Evolutionary conservation across 1,140 invertebrate genomes (phyloP).

Genomic region (Drosophila arawakana): DNA sequence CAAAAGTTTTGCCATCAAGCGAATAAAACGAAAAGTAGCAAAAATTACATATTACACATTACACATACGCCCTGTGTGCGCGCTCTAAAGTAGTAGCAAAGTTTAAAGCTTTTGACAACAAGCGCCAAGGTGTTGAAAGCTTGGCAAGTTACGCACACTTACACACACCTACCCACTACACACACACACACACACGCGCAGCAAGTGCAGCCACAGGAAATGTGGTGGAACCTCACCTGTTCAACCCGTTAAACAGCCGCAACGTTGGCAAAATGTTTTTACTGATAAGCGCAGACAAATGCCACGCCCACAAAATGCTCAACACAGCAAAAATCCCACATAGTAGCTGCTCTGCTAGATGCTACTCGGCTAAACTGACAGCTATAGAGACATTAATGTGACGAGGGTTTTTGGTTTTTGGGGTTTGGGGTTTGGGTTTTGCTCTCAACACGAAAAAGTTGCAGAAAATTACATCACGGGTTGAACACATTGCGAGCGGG

Average conservation of each 20-base stretch:
- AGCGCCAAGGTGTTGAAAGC: slow-evolving; percentile 61
- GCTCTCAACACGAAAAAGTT: slow-evolving; percentile 49
- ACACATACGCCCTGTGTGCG: slow-evolving; percentile 59
- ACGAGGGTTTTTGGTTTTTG: slow-evolving; percentile 69
- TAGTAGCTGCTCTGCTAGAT: slow-evolving; percentile 38
- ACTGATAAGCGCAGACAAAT: slow-evolving; percentile 70
- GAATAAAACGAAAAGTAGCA: slow-evolving; percentile 39
- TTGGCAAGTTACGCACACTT: slow-evolving; percentile 67
- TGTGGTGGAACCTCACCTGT: slow-evolving; percentile 38
- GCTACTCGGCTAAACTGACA: slow-evolving; percentile 71
- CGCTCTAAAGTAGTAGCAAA: slow-evolving; percentile 47
- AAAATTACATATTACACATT: slow-evolving; percentile 55
- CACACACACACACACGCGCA: slow-evolving; percentile 16
- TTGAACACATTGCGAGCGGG: slow-evolving; percentile 35
- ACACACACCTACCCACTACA: slow-evolving; percentile 40
- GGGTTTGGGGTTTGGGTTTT: slow-evolving; percentile 41
- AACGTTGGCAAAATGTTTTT: slow-evolving; percentile 67
- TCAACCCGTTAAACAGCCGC: slow-evolving; percentile 72
- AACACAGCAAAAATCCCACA: slow-evolving; percentile 3
- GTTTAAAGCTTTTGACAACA: slow-evolving; percentile 50
- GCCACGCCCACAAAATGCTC: slow-evolving; percentile 21
- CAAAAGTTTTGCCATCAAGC: slow-evolving; percentile 65
- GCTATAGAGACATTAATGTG: slow-evolving; percentile 83
- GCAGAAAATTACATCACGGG: slow-evolving; percentile 64
- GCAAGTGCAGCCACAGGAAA: slow-evolving; percentile 18